Base-by-base conservation (phyloP, 2,113 vertebrate species). In the Sphaerodactylus townsendi region DNA sequence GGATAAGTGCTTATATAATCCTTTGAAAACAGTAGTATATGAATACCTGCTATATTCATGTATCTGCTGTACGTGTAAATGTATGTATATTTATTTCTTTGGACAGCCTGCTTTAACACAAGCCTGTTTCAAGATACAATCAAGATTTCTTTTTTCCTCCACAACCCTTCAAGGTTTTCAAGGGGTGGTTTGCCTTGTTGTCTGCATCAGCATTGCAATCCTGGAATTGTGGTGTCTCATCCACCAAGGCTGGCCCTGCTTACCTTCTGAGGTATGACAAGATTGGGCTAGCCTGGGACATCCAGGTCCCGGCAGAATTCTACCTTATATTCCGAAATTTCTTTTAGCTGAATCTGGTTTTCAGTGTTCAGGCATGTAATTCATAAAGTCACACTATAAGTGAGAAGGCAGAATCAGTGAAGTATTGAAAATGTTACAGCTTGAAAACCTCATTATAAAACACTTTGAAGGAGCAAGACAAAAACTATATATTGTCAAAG, bases 341-440 rank as follows among this genome's bases (percentile, higher is more conserved):
- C 81, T 64, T 3, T 10, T 10, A 78, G 75, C 83, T 25, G 3
- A 4, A 41, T 25, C 79, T 46, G 73, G 35, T 62, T n/a, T 85
- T 64, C 90, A 79, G 84, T 76, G 88, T 84, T 89, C 85, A 93
- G 86, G 91, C 87, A 93, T 85, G 64, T 81, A 81, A 89, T 95
- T 90, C 90, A 84, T 48, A 46, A 77, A 88, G 92, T 86, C 69
- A 65, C 5, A 2, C 76, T 1, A 1, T 84, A 81, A 85, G 75
- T 0, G 65, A 87, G 90, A 81, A 14, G 8, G 85, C 80, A 83
- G 86, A 87, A 84, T 77, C 2, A 4, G 69, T 33, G 0, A 28
- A 35, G 86, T 77, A 80, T 50, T 92, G 89, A 87, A 90, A 91
- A 85, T 82, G 84, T 89, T 37, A 72, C 86, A 78, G 69, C 46